Evolutionary conservation across 2,797 vertebrate genomes (phyloP).

Genomic region (Siniperca obscura): DNA sequence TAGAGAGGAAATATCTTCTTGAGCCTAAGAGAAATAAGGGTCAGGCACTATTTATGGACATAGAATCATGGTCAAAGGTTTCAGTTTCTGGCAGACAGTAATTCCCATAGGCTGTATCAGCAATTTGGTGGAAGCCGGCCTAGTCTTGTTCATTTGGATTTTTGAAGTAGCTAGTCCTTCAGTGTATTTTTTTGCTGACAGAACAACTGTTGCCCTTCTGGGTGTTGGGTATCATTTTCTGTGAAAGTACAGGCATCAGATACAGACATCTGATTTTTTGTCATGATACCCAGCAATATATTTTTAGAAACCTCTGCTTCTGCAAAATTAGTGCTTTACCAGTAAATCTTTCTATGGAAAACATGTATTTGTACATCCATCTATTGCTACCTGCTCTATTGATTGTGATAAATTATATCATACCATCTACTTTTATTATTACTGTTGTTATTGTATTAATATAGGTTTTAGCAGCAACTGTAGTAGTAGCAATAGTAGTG

Average conservation of each 20-base stretch:
- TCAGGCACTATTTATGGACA: conserved; percentile 71
- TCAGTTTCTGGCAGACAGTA: conserved; percentile 70
- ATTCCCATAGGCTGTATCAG: conserved; percentile 75
- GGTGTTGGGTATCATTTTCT: conserved; percentile 63
- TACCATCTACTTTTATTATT: not conserved
- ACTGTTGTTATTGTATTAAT: not conserved
- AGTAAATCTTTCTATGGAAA: not conserved
- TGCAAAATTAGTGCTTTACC: conserved; percentile 25
- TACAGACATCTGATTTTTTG: conserved; percentile 40
- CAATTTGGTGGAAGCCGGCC: conserved; percentile 62
- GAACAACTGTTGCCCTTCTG: conserved; percentile 62
- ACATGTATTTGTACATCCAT: not conserved
- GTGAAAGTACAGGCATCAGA: conserved; percentile 51
- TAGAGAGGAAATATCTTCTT: conserved; percentile 48
- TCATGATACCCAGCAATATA: conserved; percentile 9
- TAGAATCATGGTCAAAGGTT: conserved; percentile 69
- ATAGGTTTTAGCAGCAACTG: not conserved
- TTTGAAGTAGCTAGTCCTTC: conserved; percentile 52
- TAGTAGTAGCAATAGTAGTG: not conserved
- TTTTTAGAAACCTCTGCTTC: conserved; percentile 40
- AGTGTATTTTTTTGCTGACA: conserved; percentile 67
- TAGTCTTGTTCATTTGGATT: conserved; percentile 66
- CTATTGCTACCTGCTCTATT: not conserved
- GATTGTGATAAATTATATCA: not conserved
- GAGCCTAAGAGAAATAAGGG: conserved; percentile 67